phyloP scores from a whole-genome alignment of 2,888 invertebrate genomes.

The Isotomurus palustris region DNA sequence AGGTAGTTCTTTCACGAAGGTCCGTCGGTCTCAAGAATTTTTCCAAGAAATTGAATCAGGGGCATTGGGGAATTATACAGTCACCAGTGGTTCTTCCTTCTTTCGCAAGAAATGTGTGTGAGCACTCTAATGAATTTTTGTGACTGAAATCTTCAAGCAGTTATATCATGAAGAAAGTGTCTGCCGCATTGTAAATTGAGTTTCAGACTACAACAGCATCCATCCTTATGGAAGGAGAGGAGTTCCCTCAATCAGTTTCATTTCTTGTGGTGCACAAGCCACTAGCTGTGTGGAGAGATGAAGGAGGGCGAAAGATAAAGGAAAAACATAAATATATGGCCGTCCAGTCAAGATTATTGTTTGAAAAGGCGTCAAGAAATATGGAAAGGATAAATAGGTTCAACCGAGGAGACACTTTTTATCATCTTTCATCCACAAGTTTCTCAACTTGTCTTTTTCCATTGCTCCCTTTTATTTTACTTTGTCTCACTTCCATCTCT shows the following conservation, averaged over 20 bases:
- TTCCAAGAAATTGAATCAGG: constrained; percentile 6
- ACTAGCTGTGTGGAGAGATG: too few species aligned
- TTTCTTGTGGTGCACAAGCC: too few species aligned
- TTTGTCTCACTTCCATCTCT: too few species aligned
- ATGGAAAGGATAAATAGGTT: not conserved
- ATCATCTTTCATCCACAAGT: constrained; percentile 1
- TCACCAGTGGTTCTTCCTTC: not conserved
- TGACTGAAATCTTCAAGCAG: constrained; percentile 4
- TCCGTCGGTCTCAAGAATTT: constrained; percentile 1
- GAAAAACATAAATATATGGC: too few species aligned
- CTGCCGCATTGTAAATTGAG: not conserved
- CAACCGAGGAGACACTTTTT: not conserved
- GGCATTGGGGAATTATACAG: constrained; percentile 10
- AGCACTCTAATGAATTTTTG: constrained; percentile 11
- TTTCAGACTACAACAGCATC: not conserved
- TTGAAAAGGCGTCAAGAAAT: not conserved
- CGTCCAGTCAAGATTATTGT: not conserved
- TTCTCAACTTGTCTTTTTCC: too few species aligned
- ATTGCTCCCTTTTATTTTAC: too few species aligned
- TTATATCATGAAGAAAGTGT: not conserved
- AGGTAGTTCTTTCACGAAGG: not conserved
- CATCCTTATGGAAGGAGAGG: too few species aligned
- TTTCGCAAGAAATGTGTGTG: not conserved
- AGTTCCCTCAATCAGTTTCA: too few species aligned
- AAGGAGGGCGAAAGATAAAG: too few species aligned